Conservation (phyloP, 2,113 vertebrate genomes). For the Neomonachus schauinslandi region DNA sequence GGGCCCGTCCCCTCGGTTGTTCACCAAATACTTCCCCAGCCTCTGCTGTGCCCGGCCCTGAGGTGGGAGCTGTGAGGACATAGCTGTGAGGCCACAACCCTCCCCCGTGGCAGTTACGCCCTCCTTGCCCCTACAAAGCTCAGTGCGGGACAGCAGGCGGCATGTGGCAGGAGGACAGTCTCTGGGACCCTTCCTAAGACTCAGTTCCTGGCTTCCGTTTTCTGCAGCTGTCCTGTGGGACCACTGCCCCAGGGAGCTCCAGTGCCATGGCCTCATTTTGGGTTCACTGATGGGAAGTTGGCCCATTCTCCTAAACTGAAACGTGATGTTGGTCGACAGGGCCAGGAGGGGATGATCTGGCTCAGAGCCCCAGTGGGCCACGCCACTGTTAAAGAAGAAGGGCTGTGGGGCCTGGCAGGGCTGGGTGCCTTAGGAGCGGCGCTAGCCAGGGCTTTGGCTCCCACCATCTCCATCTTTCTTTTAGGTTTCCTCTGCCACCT, state of each 20-base stretch:
- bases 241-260: not conserved
- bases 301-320: not conserved
- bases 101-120: not conserved
- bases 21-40: not conserved
- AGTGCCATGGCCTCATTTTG: not conserved
- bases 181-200: not conserved
- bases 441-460: not conserved
- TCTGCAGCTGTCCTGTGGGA: not conserved
- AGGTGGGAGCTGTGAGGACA: not conserved
- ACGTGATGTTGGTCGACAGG: not conserved
- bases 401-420: not conserved
- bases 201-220: not conserved
- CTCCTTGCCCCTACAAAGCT: not conserved
- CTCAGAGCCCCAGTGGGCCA: not conserved
- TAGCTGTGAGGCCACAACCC: too few relatives aligned
- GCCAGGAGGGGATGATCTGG: not conserved
- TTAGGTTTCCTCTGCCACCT: not conserved
- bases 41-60: not conserved
- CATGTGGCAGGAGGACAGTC: not conserved
- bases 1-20: too few relatives aligned
- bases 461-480: not conserved
- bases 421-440: not conserved
- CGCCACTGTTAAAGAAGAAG: not conserved
- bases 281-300: not conserved
- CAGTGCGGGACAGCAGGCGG: not conserved